phyloP scores from a whole-genome alignment of 2,113 vertebrate species.

The Sterrhoptilus dennistouni region DNA sequence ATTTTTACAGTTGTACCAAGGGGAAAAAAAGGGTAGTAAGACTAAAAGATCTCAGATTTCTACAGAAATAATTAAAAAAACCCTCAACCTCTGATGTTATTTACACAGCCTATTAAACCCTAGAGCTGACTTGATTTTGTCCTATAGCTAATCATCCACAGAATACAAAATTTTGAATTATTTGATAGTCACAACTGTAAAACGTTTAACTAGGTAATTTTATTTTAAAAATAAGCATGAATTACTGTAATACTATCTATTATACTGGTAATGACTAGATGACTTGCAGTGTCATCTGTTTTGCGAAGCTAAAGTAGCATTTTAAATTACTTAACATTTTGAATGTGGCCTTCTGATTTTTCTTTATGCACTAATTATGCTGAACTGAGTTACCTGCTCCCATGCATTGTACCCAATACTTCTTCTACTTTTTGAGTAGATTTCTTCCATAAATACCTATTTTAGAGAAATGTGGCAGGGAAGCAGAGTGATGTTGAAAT shows the following conservation, averaged over 20 bases:
- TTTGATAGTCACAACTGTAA: background rate
- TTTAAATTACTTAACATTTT: background rate
- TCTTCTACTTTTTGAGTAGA: background rate
- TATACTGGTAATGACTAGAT: background rate
- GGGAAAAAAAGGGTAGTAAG: rapidly evolving
- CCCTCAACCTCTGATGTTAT: background rate
- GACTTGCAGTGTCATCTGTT: background rate
- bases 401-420: background rate
- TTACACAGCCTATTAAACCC: background rate
- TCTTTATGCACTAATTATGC: background rate
- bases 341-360: background rate
- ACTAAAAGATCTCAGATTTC: background rate
- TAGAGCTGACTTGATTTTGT: background rate
- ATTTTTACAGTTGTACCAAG: background rate
- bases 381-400: background rate
- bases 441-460: background rate
- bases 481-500: background rate
- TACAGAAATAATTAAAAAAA: background rate
- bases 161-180: background rate
- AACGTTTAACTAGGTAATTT: background rate
- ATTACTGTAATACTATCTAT: background rate
- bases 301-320: background rate
- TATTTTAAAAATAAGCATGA: background rate
- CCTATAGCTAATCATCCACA: background rate
- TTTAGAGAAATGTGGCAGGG: background rate